phyloP scores from a whole-genome alignment of 2,113 vertebrate species.

The Otis tarda region DNA sequence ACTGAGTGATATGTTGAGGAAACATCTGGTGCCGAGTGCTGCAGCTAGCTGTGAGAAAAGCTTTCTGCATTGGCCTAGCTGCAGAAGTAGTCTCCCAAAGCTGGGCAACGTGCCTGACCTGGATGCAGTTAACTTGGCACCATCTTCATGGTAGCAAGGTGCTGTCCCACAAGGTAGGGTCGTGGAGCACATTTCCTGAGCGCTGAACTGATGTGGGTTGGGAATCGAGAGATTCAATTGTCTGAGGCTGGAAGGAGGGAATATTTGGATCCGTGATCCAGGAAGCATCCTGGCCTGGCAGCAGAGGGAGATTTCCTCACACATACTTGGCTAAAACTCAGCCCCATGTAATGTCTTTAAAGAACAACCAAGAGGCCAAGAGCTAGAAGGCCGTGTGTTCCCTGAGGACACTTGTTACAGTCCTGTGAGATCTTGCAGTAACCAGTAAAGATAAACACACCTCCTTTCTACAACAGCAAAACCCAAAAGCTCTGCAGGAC shows the following conservation, averaged over 20 bases:
- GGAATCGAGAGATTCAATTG: not conserved
- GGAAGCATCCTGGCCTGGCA: constrained; percentile 56
- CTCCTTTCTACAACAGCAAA: not conserved
- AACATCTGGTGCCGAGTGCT: constrained; percentile 12
- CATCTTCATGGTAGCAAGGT: not conserved
- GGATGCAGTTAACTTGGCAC: not conserved
- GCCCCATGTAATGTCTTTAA: constrained; percentile 25
- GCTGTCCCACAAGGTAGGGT: not conserved
- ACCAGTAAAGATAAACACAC: not conserved
- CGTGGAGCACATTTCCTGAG: not conserved
- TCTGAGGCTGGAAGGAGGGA: not conserved
- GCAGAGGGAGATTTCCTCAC: constrained; percentile 48
- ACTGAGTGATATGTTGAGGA: not conserved
- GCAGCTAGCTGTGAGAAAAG: not conserved
- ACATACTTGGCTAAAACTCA: constrained; percentile 47
- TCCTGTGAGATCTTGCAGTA: not conserved
- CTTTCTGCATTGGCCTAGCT: not conserved
- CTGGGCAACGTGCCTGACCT: not conserved
- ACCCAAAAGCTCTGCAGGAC: not conserved
- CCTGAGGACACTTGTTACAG: not conserved
- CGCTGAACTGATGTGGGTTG: not conserved
- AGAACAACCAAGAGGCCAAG: constrained; percentile 4
- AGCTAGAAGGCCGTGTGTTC: not conserved
- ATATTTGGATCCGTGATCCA: not conserved
- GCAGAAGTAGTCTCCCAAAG: not conserved